A percentile compares a stretch with the other conserved stretches of the same genome.
phyloP scores from a whole-genome alignment of 1,140 invertebrate genomes.

The Cydia splendana region DNA sequence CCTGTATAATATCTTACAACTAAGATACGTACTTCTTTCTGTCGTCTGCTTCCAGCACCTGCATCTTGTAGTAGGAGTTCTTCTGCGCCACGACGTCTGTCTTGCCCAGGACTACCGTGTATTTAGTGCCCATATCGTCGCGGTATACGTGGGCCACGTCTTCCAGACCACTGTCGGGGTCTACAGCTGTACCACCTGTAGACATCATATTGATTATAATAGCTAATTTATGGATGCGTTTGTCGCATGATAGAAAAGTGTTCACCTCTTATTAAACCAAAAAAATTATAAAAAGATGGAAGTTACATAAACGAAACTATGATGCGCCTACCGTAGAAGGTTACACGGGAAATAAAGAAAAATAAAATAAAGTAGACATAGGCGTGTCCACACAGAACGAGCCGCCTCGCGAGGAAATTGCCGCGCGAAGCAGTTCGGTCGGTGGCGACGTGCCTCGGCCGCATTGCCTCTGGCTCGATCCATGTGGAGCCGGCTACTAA shows the following conservation, averaged over 20 bases:
- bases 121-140: conserved; percentile 82
- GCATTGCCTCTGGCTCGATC: too few species aligned
- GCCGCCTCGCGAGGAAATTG: too few species aligned
- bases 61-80: conserved; percentile 98
- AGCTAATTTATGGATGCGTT: background rate
- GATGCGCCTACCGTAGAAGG: too few species aligned
- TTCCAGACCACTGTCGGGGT: conserved; percentile 92
- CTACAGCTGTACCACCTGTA: conserved; percentile 89
- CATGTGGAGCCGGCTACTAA: too few species aligned
- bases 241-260: background rate
- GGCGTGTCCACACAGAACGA: too few species aligned
- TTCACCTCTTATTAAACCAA: too few species aligned
- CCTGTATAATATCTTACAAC: background rate
- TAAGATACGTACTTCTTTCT: conserved; percentile 77
- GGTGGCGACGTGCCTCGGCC: too few species aligned
- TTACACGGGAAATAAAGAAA: too few species aligned
- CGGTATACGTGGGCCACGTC: conserved; percentile 91
- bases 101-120: conserved; percentile 88
- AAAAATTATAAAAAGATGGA: too few species aligned
- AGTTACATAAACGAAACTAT: too few species aligned
- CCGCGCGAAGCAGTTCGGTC: too few species aligned
- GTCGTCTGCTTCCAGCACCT: conserved; percentile 90
- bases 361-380: too few species aligned
- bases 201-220: background rate
- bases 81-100: conserved; percentile 93